Base-by-base conservation (phyloP, 2,888 invertebrate species). In the Fragum sueziense region DNA sequence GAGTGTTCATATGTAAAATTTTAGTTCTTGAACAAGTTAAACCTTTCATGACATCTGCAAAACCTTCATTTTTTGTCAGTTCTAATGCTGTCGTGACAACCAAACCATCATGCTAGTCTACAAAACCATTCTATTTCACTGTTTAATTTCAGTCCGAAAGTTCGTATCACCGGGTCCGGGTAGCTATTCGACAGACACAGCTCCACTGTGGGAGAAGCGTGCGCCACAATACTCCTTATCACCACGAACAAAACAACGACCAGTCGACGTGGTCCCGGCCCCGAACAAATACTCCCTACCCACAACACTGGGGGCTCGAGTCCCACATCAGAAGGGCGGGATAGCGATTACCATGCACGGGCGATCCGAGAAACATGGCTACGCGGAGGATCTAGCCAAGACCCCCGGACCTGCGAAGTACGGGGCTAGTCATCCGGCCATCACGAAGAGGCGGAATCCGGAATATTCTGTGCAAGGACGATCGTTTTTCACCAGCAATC, bases 351-450 rank as follows among this genome's bases (percentile, higher is more conserved):
- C 86, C 3, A 73, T 88, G 9, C 68, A 31, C 11, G 82, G 76
- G 1, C 82, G 84, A 22, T 82, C 79, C 3, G 80, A 82, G 20
- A 80, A 85, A 54, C 80, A 84, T 62, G 80, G 84, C n/a, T 88
- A 85, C 54, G 76, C 87, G 33, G 81, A 85, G 75, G 90, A 90
- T 77, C 75, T 87, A 59, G 86, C 90, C 11, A 87, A 84, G 51
- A 86, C 88, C 2, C 90, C 90, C 0, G 89, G 89, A 11, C 89
- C 89, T 11, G 88, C 87, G 0, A 79, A 65, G 33, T 88, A 90
- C 77, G 80, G 80, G 20, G 74, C 84, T 0, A 67, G 80, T 14
- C 73, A 85, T 14, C 82, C 84, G 25, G 59, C 75, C 14, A 47
- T 76, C n/a, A 85, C 79, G 1, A 86, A 80, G 51, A 65, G 67